Conservation (phyloP, 2,113 vertebrate species). For the Poicephalus meyeri region DNA sequence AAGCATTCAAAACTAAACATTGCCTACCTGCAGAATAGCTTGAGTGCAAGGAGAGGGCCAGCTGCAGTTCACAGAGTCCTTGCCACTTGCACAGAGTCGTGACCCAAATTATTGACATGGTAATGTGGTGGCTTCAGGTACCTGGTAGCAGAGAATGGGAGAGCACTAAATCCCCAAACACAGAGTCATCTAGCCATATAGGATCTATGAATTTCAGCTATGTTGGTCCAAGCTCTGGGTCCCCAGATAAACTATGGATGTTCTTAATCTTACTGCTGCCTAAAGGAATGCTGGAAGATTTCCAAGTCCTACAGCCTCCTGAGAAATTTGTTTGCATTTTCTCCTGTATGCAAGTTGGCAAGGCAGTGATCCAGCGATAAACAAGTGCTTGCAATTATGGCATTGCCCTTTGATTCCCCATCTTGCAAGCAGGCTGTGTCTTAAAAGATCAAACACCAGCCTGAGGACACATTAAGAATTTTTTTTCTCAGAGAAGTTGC, state of each 20-base stretch:
- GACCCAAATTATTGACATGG: neutral
- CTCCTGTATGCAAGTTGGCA: neutral
- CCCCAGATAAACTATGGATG: neutral
- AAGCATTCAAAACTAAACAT: neutral
- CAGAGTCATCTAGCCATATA: neutral
- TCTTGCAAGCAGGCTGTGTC: neutral
- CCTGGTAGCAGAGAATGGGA: neutral
- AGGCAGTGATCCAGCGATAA: neutral
- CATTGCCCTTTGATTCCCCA: neutral
- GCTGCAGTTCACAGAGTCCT: neutral
- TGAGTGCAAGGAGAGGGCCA: neutral
- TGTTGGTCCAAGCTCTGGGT: neutral
- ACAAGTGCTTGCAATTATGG: neutral
- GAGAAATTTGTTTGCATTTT: constrained; percentile 17
- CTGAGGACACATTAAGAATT: neutral
- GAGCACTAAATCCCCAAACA: neutral
- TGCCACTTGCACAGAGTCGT: neutral
- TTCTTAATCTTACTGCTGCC: neutral
- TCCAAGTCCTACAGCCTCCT: neutral
- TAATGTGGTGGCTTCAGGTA: neutral
- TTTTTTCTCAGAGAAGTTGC: neutral
- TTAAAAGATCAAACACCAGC: constrained; percentile 6
- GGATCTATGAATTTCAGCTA: neutral
- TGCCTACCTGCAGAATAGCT: neutral
- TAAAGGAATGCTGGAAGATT: constrained; percentile 23